phyloP scores from a whole-genome alignment of 2,797 vertebrate species.

The Pipistrellus kuhlii region DNA sequence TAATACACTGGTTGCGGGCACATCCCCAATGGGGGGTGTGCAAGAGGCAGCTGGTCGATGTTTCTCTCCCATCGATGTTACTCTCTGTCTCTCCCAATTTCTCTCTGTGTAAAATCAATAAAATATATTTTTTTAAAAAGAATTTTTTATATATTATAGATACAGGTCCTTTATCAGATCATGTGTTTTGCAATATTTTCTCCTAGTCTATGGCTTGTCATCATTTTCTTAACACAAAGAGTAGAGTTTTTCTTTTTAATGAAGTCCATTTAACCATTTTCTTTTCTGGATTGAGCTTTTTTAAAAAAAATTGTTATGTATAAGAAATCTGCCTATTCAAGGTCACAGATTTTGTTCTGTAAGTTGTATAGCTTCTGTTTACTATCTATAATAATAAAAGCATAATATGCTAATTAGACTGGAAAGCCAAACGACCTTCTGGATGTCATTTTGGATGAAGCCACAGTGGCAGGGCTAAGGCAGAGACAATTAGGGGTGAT shows the following conservation, averaged over 20 bases:
- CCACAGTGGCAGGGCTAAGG: too few relatives aligned
- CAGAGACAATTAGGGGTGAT: too few relatives aligned
- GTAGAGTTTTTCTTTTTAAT: background rate
- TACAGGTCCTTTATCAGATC: background rate
- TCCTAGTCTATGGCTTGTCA: background rate
- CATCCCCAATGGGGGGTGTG: too few relatives aligned
- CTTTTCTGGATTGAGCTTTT: background rate
- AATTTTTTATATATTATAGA: background rate
- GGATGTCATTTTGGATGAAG: too few relatives aligned
- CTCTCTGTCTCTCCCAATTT: too few relatives aligned
- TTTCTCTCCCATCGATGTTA: too few relatives aligned
- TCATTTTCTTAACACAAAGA: slow-evolving; percentile 16
- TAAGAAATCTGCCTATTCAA: slow-evolving; percentile 4
- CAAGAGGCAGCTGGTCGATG: too few relatives aligned
- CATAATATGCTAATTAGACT: too few relatives aligned
- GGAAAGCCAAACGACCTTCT: too few relatives aligned
- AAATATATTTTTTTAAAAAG: too few relatives aligned
- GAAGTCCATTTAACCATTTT: background rate
- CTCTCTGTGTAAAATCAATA: too few relatives aligned
- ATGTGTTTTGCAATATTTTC: background rate
- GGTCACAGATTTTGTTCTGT: background rate
- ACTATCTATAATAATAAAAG: background rate
- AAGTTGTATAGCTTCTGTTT: background rate
- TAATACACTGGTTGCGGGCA: too few relatives aligned
- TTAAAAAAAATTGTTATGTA: background rate